These are phyloP conservation scores for Myotis lucifugus DNA, from an alignment of 2,113 vertebrate species.

Conservation along the genomic window DNA sequence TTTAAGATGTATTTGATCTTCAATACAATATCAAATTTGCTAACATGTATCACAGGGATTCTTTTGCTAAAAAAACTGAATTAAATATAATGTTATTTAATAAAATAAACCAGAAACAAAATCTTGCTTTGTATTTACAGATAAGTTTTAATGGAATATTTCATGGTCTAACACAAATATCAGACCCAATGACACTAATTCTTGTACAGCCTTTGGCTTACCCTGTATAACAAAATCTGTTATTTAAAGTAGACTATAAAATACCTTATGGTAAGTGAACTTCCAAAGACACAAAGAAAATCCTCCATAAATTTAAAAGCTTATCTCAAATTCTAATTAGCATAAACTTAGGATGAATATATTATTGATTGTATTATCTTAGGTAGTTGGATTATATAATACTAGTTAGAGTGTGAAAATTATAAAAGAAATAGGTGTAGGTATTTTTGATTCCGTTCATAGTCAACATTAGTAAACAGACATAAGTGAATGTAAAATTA, in stretches of 20 bases:
- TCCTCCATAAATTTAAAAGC: conserved; percentile 78
- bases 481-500: conserved; percentile 60
- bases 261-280: conserved; percentile 79
- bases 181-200: conserved; percentile 81
- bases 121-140: conserved; percentile 79
- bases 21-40: neutral
- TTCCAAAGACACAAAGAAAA: conserved; percentile 82
- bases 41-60: neutral
- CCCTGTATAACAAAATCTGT: conserved; percentile 82
- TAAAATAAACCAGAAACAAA: conserved; percentile 79
- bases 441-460: conserved; percentile 71
- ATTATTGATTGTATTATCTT: conserved; percentile 70
- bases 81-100: conserved; percentile 53
- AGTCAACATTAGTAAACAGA: conserved; percentile 69
- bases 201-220: conserved; percentile 83
- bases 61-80: conserved; percentile 11
- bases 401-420: conserved; percentile 46
- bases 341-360: conserved; percentile 71
- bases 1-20: neutral
- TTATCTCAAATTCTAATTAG: conserved; percentile 77
- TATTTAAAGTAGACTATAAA: conserved; percentile 80
- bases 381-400: conserved; percentile 76
- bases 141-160: conserved; percentile 82
- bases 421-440: conserved; percentile 50
- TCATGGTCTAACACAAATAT: conserved; percentile 81